Evolutionary conservation across 2,888 invertebrate genomes (phyloP).

Genomic region (Lochmaea crataegi): DNA sequence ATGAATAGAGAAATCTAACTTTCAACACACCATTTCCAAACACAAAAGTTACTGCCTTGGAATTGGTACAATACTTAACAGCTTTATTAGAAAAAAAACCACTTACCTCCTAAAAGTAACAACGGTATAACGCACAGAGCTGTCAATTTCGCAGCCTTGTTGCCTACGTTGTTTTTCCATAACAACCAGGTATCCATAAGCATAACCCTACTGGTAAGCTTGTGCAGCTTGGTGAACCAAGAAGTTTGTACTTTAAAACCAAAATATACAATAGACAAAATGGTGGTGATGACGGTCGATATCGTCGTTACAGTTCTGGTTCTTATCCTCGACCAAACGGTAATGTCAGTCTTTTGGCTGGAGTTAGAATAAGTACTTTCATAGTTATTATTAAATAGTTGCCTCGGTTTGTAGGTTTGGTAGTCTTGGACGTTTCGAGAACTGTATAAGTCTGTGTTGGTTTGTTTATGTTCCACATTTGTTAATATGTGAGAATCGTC

Average conservation of each 20-base stretch:
- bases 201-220: constrained; percentile 60
- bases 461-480: constrained; percentile 53
- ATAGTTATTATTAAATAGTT: constrained; percentile 50
- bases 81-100: neutral
- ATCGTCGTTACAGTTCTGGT: constrained; percentile 38
- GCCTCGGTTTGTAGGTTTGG: constrained; percentile 29
- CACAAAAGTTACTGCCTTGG: too few relatives aligned
- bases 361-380: constrained; percentile 37
- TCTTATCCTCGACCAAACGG: constrained; percentile 43
- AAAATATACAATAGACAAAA: constrained; percentile 49
- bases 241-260: constrained; percentile 51
- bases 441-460: constrained; percentile 55
- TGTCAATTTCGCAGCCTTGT: constrained; percentile 51
- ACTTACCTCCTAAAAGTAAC: constrained; percentile 70
- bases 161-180: constrained; percentile 50
- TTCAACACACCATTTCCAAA: too few relatives aligned
- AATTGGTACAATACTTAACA: too few relatives aligned
- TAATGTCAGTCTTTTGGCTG: constrained; percentile 34
- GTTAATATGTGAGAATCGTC: constrained; percentile 23
- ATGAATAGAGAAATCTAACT: too few relatives aligned
- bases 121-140: constrained; percentile 68
- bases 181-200: constrained; percentile 62
- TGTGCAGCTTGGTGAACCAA: constrained; percentile 57
- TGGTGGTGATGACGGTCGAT: constrained; percentile 47
- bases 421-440: constrained; percentile 14